Conservation (phyloP, 2,888 invertebrate species). For the Thumatha senex region DNA sequence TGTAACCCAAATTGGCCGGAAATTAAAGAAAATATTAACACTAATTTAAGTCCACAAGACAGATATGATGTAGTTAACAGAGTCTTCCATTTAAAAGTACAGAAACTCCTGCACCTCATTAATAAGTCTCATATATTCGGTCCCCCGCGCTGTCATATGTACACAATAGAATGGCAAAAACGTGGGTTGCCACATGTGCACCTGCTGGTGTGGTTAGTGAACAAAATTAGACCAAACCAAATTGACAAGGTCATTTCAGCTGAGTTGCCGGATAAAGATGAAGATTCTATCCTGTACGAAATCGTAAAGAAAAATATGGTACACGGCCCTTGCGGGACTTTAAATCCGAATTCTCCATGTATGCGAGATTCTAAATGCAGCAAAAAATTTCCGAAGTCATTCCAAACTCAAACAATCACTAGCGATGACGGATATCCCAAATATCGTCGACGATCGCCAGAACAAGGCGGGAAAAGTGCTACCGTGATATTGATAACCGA, state of each 20-base stretch:
- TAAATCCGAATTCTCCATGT: neutral
- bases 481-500: constrained; percentile 1
- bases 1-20: constrained; percentile 19
- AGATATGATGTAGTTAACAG: too few relatives aligned
- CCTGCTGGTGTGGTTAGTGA: neutral
- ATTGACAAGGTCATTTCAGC: neutral
- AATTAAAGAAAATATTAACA: constrained; percentile 23
- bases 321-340: too few relatives aligned
- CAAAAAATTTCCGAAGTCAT: neutral
- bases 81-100: too few relatives aligned
- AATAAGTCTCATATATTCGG: too few relatives aligned
- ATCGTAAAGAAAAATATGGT: neutral
- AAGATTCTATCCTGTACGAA: neutral
- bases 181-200: too few relatives aligned
- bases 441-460: neutral
- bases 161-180: too few relatives aligned
- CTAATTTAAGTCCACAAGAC: neutral
- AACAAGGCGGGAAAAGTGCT: neutral
- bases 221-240: neutral
- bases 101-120: too few relatives aligned
- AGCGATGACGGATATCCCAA: neutral
- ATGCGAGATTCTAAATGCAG: neutral
- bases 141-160: too few relatives aligned
- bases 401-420: neutral
- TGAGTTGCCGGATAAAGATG: neutral